Conservation (phyloP, 1,140 invertebrate genomes). For the Paracyclopina nana region DNA sequence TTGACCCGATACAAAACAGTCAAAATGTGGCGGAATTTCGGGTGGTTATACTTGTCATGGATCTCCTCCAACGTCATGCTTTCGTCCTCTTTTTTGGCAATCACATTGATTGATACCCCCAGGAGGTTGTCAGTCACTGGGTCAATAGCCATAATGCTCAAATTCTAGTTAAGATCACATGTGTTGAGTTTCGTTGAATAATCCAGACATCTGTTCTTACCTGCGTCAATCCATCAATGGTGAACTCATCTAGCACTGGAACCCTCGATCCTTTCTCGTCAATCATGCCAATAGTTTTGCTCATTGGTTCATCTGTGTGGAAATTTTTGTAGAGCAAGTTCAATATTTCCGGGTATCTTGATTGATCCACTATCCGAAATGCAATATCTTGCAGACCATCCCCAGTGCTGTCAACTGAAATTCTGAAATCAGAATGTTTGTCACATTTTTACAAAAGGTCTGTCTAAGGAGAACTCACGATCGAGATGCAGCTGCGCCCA, state of each 20-base stretch:
- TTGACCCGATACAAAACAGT: background rate
- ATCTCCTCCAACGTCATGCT: background rate
- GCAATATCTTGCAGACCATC: slow-evolving; percentile 1
- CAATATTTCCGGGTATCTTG: slow-evolving; percentile 8
- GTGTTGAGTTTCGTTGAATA: too few species aligned
- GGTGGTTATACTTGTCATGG: background rate
- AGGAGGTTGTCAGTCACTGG: too few species aligned
- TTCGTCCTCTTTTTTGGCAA: background rate
- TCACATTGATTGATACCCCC: background rate
- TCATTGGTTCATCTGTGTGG: slow-evolving; percentile 10
- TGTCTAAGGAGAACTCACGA: too few species aligned
- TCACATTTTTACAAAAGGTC: too few species aligned
- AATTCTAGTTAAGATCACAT: too few species aligned
- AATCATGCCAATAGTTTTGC: background rate
- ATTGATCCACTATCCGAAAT: slow-evolving; percentile 13
- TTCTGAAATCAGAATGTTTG: too few species aligned
- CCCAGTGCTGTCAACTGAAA: too few species aligned
- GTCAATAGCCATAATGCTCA: too few species aligned
- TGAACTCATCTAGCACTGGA: background rate
- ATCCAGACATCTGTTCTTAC: too few species aligned
- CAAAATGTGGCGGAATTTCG: background rate
- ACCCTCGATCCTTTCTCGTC: background rate
- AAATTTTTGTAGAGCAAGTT: slow-evolving; percentile 12
- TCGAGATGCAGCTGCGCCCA: too few species aligned
- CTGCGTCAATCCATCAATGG: background rate